Percentiles rank a stretch among this genome's conserved stretches.
phyloP scores from a whole-genome alignment of 2,888 invertebrate species.

The Harpalus rubripes region DNA sequence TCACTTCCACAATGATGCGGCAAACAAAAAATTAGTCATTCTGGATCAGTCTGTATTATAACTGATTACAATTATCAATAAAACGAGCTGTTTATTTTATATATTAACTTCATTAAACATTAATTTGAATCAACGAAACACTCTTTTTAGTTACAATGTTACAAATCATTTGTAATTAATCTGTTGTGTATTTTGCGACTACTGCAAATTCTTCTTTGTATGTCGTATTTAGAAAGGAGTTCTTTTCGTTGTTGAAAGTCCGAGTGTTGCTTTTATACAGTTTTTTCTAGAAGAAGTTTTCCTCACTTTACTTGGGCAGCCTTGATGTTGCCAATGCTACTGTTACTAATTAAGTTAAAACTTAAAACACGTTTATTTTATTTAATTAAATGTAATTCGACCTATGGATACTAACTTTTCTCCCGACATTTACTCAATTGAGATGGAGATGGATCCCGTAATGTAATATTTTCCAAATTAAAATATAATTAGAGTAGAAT shows the following conservation, averaged over 20 bases:
- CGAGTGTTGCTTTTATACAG: constrained; percentile 10
- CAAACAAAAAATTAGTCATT: too few relatives aligned
- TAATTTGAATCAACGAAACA: too few relatives aligned
- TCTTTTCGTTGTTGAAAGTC: background rate
- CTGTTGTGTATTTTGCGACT: background rate
- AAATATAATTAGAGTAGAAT: background rate
- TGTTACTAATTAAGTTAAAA: constrained; percentile 33
- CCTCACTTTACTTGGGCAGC: background rate
- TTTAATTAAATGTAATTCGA: constrained; percentile 29
- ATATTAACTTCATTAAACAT: too few relatives aligned
- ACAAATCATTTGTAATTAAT: background rate
- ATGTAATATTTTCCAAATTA: background rate
- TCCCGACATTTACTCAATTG: background rate
- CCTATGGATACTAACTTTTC: constrained; percentile 42
- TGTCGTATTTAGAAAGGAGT: background rate
- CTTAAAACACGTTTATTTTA: constrained; percentile 32
- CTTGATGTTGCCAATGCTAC: constrained; percentile 3
- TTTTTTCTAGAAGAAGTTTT: constrained; percentile 1
- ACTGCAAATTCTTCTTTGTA: background rate
- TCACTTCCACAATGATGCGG: too few relatives aligned
- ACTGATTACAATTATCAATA: too few relatives aligned
- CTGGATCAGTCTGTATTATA: too few relatives aligned
- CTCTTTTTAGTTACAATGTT: too few relatives aligned
- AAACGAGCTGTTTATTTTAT: too few relatives aligned
- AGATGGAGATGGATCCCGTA: background rate